These are phyloP conservation scores for Didymodactylos carnosus DNA, from an alignment of 2,888 invertebrate species.

Conservation along the genomic window DNA sequence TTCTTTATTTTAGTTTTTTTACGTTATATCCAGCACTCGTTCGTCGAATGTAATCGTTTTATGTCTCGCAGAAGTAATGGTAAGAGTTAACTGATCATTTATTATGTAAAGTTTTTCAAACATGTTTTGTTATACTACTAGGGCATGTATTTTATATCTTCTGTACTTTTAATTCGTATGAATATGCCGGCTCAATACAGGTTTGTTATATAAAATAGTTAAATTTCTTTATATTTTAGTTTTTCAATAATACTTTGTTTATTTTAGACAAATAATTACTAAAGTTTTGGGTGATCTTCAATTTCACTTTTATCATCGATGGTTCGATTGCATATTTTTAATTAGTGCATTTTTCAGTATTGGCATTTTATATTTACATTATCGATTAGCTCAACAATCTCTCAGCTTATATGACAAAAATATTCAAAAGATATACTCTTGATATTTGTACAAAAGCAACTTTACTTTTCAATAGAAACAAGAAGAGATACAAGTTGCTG, in stretches of 20 bases:
- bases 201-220: constrained; percentile 19
- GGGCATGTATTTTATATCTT: constrained; percentile 98
- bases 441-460: too few relatives aligned
- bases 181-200: constrained; percentile 92
- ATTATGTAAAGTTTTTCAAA: neutral
- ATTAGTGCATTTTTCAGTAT: constrained; percentile 87
- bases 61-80: constrained; percentile 89
- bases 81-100: constrained; percentile 28
- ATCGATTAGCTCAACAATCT: neutral
- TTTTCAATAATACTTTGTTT: constrained; percentile 1
- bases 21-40: constrained; percentile 92
- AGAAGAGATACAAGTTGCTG: too few relatives aligned
- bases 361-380: constrained; percentile 56
- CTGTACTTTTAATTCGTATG: constrained; percentile 88
- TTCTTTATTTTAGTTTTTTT: constrained; percentile 62
- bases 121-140: constrained; percentile 25
- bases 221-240: neutral
- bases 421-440: neutral
- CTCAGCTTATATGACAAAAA: neutral
- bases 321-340: constrained; percentile 98
- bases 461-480: too few relatives aligned
- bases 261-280: constrained; percentile 56
- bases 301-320: constrained; percentile 94
- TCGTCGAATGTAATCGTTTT: constrained; percentile 93
- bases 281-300: constrained; percentile 85